Evolutionary conservation across 2,797 vertebrate species (phyloP), one percentile per base, ranked within the genome.

Genomic region (Esox lucius): DNA sequence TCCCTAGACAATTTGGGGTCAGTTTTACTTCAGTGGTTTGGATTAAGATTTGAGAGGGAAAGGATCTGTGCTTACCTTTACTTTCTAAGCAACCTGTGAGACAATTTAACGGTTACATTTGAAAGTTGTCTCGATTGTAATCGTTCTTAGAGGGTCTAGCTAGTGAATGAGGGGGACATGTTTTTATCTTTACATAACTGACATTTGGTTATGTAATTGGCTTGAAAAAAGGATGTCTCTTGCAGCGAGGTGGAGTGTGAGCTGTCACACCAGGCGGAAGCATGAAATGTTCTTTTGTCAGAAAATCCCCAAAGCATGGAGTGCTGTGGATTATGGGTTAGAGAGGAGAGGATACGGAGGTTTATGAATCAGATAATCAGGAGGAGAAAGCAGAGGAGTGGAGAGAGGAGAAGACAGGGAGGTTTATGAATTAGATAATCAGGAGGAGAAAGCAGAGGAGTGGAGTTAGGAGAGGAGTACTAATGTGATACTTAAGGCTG

Each of bases 231-330:
- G 69, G 82, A 81, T 89, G 73, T 79, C 80, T 78, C 56, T 65
- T 73, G n/a, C 53, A 24, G 79, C 77, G 75, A 83, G 81, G 83
- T 80, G 80, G 80, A 75, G 84, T 85, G 83, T 61, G 74, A 90
- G 87, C 80, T 86, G 86, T 85, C 87, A 86, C 83, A 89, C 88
- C 76, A 86, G 77, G 82, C 66, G 35, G 79, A 86, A 84, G 87
- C 83, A 88, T 88, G 89, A 88, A 90, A 91, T 86, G 82, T 86
- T 84, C 82, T 91, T 87, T 88, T 80, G 81, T 90, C 83, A 85
- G 82, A 81, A 79, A 80, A 89, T 87, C 84, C 79, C 81, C 85
- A 87, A 83, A 85, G 82, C 85, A 78, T 66, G 51, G 75, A 81
- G 79, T 3, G 39, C 56, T 42, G 13, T 65, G 73, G 71, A 78